Conservation (phyloP, 2,113 vertebrate genomes). For the Uropsilus gracilis region DNA sequence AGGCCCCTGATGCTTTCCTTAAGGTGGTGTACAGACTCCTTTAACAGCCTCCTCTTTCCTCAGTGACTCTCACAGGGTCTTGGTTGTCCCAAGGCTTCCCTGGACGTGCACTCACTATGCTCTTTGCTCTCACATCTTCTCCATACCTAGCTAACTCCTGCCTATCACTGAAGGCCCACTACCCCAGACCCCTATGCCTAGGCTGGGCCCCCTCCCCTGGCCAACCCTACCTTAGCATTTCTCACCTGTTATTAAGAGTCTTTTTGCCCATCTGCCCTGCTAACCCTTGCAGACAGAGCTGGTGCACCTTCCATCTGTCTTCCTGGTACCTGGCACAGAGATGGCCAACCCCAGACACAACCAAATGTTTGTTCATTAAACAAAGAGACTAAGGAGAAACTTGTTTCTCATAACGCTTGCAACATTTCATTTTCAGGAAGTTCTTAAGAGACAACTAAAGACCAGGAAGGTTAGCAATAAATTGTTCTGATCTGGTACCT, state of each 20-base stretch:
- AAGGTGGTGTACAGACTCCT: background rate
- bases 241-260: background rate
- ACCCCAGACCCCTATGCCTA: background rate
- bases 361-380: background rate
- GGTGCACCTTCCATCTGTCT: background rate
- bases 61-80: background rate
- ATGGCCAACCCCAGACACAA: background rate
- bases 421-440: background rate
- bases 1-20: background rate
- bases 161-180: background rate
- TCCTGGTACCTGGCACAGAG: background rate
- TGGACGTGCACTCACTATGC: rapidly evolving
- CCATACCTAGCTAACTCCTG: background rate
- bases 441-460: background rate
- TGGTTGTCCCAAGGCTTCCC: background rate
- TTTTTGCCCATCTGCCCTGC: background rate
- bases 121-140: background rate
- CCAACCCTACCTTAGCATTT: background rate
- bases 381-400: background rate
- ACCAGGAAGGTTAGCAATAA: background rate
- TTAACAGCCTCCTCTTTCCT: background rate
- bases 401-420: background rate
- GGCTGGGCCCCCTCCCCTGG: background rate
- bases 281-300: background rate
- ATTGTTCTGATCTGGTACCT: background rate